A percentile compares a stretch with the other conserved stretches of the same genome.
phyloP scores from a whole-genome alignment of 2,888 invertebrate species.

The Agrotis puta region DNA sequence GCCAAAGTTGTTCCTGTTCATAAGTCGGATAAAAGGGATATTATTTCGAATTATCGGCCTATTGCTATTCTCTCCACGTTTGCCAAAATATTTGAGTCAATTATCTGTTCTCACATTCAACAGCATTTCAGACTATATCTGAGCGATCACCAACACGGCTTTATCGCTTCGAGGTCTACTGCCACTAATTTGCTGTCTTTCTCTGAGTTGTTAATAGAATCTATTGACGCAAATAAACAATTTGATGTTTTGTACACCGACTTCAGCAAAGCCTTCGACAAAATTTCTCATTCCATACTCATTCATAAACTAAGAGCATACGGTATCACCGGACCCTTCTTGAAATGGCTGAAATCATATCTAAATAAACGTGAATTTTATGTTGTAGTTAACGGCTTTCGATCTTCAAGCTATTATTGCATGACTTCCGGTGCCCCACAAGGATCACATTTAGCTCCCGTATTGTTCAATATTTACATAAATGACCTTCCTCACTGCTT shows the following conservation, averaged over 20 bases:
- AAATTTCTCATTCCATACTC: not conserved
- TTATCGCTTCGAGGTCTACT: not conserved
- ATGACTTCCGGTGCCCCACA: too few species aligned
- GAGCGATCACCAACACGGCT: not conserved
- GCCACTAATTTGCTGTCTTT: not conserved
- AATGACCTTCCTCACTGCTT: too few species aligned
- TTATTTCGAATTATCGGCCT: not conserved
- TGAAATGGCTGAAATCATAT: too few species aligned
- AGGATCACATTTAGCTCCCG: too few species aligned
- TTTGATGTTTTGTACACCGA: slow-evolving; percentile 2
- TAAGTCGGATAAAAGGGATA: not conserved
- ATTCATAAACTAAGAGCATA: too few species aligned
- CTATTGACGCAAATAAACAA: not conserved
- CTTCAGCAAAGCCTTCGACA: slow-evolving; percentile 1
- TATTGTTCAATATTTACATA: too few species aligned
- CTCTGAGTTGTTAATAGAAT: not conserved
- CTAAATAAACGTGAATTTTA: too few species aligned
- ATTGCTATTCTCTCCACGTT: slow-evolving; percentile 3
- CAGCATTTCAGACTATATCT: slow-evolving; percentile 1
- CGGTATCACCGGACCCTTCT: too few species aligned
- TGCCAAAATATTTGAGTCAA: slow-evolving; percentile 1
- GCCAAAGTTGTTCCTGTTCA: not conserved
- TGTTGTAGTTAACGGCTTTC: too few species aligned
- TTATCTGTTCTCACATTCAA: not conserved
- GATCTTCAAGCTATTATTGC: too few species aligned